Percentiles rank a stretch among this genome's conserved stretches.
phyloP scores from a whole-genome alignment of 2,888 invertebrate genomes.

The Drosophila lacicola region DNA sequence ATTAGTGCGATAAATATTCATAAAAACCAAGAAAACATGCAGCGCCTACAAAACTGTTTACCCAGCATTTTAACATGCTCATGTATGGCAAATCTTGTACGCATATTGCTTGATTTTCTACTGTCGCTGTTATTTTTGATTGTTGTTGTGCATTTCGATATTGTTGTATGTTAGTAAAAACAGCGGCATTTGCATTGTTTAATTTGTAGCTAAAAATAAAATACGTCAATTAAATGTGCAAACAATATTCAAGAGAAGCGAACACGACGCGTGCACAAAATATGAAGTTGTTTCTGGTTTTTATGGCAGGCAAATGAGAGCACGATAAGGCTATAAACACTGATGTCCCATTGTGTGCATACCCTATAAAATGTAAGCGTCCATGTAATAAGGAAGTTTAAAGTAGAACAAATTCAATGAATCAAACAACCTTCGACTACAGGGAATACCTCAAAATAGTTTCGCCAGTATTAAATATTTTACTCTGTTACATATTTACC shows the following conservation, averaged over 20 bases:
- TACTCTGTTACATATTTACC: no score
- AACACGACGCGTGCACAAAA: constrained; percentile 39
- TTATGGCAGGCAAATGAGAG: constrained; percentile 33
- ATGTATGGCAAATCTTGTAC: constrained; percentile 24
- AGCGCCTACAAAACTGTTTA: constrained; percentile 56
- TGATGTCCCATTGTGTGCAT: neutral
- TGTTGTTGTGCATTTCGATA: constrained; percentile 9
- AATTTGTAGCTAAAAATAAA: constrained; percentile 67
- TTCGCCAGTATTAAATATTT: no score
- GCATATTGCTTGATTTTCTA: constrained; percentile 50
- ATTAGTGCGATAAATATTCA: constrained; percentile 65
- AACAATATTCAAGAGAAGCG: constrained; percentile 47
- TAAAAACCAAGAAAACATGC: constrained; percentile 50
- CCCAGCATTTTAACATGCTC: constrained; percentile 54
- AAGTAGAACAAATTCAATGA: no score
- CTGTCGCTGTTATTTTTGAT: constrained; percentile 28
- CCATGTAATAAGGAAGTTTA: neutral
- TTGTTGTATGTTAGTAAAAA: constrained; percentile 22
- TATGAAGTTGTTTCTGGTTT: constrained; percentile 39
- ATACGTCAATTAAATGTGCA: constrained; percentile 65
- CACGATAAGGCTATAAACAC: constrained; percentile 31
- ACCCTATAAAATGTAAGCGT: constrained; percentile 13
- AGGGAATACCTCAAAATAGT: no score
- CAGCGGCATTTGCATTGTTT: constrained; percentile 54
- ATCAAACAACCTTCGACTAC: no score